A percentile compares a stretch with the other conserved stretches of the same genome.
These are phyloP conservation scores for Mesocricetus auratus DNA, from an alignment of 2,113 vertebrate species.

Conservation along the genomic window DNA sequence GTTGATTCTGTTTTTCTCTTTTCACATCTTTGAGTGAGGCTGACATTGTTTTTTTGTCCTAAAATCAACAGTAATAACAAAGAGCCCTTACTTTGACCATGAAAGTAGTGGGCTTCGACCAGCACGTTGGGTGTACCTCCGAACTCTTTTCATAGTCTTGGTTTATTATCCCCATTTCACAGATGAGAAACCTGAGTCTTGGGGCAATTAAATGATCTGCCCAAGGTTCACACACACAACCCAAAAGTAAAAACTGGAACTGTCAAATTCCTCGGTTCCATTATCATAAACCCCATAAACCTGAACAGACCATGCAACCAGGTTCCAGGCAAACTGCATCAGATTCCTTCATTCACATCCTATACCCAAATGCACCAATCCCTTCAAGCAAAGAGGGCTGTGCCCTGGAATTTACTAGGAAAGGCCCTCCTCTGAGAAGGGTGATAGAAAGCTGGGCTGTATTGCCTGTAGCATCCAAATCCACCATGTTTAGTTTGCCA, in stretches of 20 bases:
- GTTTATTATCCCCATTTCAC: neutral
- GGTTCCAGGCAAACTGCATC: neutral
- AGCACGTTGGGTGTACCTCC: neutral
- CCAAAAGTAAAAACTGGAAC: neutral
- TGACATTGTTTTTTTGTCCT: neutral
- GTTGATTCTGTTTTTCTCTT: neutral
- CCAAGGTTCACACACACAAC: neutral
- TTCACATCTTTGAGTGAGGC: neutral
- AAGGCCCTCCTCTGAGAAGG: neutral
- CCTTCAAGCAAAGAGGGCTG: neutral
- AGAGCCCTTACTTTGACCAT: neutral
- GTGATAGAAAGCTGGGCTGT: neutral
- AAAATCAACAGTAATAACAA: neutral
- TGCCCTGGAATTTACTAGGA: neutral
- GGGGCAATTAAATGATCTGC: neutral
- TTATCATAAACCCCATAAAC: neutral
- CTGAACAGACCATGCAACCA: neutral
- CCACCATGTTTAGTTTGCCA: neutral
- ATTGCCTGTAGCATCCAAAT: neutral
- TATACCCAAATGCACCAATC: neutral
- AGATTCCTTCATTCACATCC: rapidly evolving
- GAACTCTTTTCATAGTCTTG: neutral
- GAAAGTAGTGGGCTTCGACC: neutral
- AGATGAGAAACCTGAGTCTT: constrained; percentile 29
- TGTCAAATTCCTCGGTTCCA: neutral